A percentile compares a stretch with the other conserved stretches of the same genome.
Conservation (phyloP, 2,797 vertebrate species). For the Petrocephalus schoutedeni region DNA sequence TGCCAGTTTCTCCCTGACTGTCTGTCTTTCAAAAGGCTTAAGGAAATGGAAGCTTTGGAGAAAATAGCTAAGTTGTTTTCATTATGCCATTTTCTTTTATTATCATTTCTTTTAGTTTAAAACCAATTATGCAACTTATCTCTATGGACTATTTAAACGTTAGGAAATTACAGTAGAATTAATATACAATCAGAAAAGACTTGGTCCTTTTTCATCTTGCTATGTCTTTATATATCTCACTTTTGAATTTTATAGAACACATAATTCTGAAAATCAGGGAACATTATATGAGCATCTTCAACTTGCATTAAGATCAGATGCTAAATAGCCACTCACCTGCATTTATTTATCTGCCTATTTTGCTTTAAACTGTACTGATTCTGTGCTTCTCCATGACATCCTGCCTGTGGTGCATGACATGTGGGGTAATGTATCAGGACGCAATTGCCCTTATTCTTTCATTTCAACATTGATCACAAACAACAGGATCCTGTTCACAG, state of each 20-base stretch:
- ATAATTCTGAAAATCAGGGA: not conserved
- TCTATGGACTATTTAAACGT: not conserved
- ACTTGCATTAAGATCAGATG: not conserved
- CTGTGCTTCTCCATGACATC: not conserved
- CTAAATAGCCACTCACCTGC: not conserved
- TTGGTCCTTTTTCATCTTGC: not conserved
- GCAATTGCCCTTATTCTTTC: not conserved
- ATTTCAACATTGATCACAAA: constrained; percentile 10
- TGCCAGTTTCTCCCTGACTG: not conserved
- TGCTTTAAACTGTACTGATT: not conserved
- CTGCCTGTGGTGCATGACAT: constrained; percentile 2
- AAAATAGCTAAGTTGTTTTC: not conserved
- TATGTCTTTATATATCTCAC: not conserved
- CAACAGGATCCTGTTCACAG: constrained; percentile 1
- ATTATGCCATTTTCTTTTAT: not conserved
- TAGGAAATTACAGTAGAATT: not conserved
- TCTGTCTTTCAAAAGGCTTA: not conserved
- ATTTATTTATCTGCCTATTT: not conserved
- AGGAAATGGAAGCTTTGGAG: not conserved
- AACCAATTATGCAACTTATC: not conserved
- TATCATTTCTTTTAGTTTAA: not conserved
- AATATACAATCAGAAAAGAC: not conserved
- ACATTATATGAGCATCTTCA: not conserved
- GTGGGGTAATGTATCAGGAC: constrained; percentile 12
- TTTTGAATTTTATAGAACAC: not conserved